phyloP scores from a whole-genome alignment of 1,140 invertebrate species.

The Drosophila ananassae region DNA sequence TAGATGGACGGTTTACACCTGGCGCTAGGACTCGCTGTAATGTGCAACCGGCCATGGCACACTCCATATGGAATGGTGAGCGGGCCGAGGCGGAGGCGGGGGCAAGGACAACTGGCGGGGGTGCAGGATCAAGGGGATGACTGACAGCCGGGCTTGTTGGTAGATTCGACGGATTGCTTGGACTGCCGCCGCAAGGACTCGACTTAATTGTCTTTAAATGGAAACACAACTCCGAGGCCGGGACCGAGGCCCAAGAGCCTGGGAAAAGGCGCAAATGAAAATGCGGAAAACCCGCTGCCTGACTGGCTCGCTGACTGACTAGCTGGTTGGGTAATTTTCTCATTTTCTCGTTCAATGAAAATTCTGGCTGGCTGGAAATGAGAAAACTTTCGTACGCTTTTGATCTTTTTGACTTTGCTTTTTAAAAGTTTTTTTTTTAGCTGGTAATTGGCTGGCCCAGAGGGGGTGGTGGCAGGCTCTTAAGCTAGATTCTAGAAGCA shows the following conservation, averaged over 20 bases:
- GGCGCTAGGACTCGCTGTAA: conserved; percentile 54
- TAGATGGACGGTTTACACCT: conserved; percentile 61
- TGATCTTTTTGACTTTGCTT: conserved; percentile 61
- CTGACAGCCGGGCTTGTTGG: conserved; percentile 11
- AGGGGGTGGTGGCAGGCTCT: background rate
- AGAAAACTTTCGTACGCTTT: conserved; percentile 67
- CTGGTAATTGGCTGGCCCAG: conserved; percentile 14
- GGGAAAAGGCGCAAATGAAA: conserved; percentile 41
- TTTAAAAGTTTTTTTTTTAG: background rate
- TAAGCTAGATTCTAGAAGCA: background rate
- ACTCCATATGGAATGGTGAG: conserved; percentile 26
- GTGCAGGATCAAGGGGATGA: conserved; percentile 23
- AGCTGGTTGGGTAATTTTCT: conserved; percentile 67
- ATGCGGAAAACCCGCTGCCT: conserved; percentile 38
- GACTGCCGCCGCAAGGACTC: conserved; percentile 29
- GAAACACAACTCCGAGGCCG: conserved; percentile 4
- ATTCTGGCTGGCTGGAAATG: conserved; percentile 69
- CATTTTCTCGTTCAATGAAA: conserved; percentile 81
- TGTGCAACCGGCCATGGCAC: conserved; percentile 71
- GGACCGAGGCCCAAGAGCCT: conserved; percentile 25
- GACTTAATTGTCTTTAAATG: conserved; percentile 76
- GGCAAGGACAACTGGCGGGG: conserved; percentile 2
- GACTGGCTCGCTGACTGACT: conserved; percentile 15
- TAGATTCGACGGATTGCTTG: conserved; percentile 22
- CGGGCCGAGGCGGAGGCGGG: conserved; percentile 1